Percentiles rank a stretch among this genome's conserved stretches.
Evolutionary conservation across 2,888 invertebrate species (phyloP).

Genomic region (Noctua pronuba): DNA sequence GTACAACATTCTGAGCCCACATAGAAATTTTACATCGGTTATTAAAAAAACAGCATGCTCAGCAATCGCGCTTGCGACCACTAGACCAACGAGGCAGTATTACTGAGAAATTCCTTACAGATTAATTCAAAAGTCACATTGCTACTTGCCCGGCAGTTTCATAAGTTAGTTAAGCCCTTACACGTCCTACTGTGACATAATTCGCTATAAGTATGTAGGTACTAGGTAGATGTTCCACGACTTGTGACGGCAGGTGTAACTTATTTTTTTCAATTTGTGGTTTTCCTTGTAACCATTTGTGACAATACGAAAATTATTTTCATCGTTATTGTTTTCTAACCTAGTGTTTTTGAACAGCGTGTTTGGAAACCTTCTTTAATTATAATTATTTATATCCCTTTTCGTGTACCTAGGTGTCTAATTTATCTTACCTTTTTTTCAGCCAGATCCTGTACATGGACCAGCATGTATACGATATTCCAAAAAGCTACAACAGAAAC

Average conservation of each 20-base stretch:
- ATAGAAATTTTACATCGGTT: no score
- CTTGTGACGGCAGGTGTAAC: slow-evolving; percentile 7
- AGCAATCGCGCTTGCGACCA: no score
- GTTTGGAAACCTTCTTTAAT: not conserved
- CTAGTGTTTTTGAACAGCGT: not conserved
- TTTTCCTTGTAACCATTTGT: not conserved
- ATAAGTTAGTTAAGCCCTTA: slow-evolving; percentile 6
- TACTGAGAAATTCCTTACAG: not conserved
- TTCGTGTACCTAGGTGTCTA: slow-evolving; percentile 68
- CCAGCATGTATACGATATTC: slow-evolving; percentile 87
- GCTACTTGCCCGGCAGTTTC: not conserved
- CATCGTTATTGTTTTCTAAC: not conserved
- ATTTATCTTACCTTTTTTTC: slow-evolving; percentile 82
- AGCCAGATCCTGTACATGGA: slow-evolving; percentile 90
- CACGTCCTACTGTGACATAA: slow-evolving; percentile 13
- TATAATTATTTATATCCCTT: not conserved
- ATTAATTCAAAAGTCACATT: not conserved
- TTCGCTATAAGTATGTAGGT: not conserved
- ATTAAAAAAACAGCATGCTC: no score
- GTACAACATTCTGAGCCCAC: no score
- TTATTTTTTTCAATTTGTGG: not conserved
- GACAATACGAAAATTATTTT: not conserved
- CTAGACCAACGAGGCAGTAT: no score
- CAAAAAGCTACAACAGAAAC: slow-evolving; percentile 88
- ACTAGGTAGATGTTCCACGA: not conserved